Evolutionary conservation across 2,113 vertebrate species (phyloP).

Genomic region (Megalops atlanticus): DNA sequence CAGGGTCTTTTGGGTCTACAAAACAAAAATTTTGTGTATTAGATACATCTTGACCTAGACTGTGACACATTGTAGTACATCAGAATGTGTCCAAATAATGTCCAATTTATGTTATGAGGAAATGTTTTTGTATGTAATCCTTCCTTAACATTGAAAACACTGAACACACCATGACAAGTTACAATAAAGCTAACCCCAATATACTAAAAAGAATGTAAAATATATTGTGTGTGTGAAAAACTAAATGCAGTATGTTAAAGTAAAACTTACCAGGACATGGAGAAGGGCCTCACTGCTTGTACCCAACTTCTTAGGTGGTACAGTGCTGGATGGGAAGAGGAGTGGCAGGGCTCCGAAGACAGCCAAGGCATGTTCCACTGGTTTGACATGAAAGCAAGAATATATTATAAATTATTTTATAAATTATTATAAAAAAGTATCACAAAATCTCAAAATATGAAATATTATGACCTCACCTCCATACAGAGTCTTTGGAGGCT

Average conservation of each 20-base stretch:
- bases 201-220: too few species aligned
- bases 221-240: background rate
- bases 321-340: constrained; percentile 1
- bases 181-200: background rate
- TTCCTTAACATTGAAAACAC: background rate
- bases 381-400: too few species aligned
- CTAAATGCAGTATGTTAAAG: background rate
- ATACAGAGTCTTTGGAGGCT: too few species aligned
- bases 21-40: background rate
- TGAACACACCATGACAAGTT: background rate
- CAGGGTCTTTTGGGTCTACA: constrained; percentile 6
- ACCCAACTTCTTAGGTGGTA: too few species aligned
- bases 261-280: constrained; percentile 8
- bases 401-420: too few species aligned
- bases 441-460: too few species aligned
- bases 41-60: background rate
- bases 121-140: background rate
- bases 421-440: too few species aligned
- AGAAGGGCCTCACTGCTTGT: background rate
- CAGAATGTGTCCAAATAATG: background rate
- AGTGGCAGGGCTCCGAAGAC: background rate
- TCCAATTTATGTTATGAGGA: background rate
- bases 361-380: too few species aligned
- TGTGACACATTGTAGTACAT: background rate
- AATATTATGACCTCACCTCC: too few species aligned